Evolutionary conservation across 2,113 vertebrate species (phyloP).

Genomic region (Canis aureus): DNA sequence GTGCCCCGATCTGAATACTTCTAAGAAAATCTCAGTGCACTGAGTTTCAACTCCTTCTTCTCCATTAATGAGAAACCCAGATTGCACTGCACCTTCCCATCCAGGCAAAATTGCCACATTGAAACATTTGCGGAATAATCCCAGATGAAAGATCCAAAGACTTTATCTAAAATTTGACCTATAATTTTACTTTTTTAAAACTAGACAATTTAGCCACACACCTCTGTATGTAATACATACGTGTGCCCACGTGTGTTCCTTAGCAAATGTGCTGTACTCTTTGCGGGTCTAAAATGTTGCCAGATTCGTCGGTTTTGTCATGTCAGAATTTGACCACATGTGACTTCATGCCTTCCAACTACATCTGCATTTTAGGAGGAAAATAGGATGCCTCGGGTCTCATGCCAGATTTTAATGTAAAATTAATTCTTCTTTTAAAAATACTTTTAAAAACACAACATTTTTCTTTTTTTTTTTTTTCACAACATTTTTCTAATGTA

Average conservation of each 20-base stretch:
- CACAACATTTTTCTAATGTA: constrained; percentile 90
- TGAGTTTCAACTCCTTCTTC: not conserved
- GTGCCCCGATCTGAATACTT: not conserved
- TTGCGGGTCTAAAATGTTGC: constrained; percentile 50
- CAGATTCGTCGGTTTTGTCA: constrained; percentile 64
- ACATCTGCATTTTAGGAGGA: constrained; percentile 61
- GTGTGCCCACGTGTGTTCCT: not conserved
- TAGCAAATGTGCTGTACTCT: constrained; percentile 69
- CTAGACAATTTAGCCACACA: not conserved
- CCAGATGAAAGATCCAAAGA: not conserved
- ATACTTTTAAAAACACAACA: constrained; percentile 85
- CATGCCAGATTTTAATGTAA: constrained; percentile 88
- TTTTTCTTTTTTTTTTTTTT: constrained; percentile 93
- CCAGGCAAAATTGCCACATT: not conserved
- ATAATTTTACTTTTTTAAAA: constrained; percentile 52
- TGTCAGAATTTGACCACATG: constrained; percentile 64
- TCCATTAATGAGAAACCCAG: not conserved
- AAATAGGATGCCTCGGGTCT: constrained; percentile 66
- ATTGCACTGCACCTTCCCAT: not conserved
- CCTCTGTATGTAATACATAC: not conserved
- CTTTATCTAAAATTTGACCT: constrained; percentile 16
- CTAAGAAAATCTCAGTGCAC: not conserved
- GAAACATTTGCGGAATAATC: not conserved
- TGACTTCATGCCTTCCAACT: constrained; percentile 73
- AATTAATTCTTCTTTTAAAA: constrained; percentile 88